Percentiles rank a stretch among this genome's conserved stretches.
Evolutionary conservation across 2,888 invertebrate genomes (phyloP).

Genomic region (Nomada fucata): DNA sequence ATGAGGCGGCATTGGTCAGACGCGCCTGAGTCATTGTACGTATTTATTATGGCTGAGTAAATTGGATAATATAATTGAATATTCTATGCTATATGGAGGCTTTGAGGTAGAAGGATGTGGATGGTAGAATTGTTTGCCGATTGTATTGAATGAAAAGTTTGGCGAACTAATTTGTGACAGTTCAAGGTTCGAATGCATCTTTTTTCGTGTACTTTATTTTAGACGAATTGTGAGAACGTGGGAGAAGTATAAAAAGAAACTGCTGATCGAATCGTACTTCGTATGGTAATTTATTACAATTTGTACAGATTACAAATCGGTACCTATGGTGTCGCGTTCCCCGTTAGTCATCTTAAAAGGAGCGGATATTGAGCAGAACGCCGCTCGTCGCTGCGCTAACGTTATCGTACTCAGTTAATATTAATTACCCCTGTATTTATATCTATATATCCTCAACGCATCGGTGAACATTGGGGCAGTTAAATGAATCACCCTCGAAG

Average conservation of each 20-base stretch:
- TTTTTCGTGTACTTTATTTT: no score
- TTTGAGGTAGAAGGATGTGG: no score
- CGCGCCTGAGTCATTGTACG: no score
- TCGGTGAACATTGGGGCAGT: conserved; percentile 65
- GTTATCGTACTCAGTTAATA: conserved; percentile 62
- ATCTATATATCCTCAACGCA: conserved; percentile 60
- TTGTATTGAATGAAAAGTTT: no score
- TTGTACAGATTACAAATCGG: conserved; percentile 75
- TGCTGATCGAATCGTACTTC: conserved; percentile 45
- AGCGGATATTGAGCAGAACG: conserved; percentile 73
- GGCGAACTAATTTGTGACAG: no score
- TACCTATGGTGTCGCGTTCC: conserved; percentile 68
- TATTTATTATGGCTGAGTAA: no score
- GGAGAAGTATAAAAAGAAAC: not conserved
- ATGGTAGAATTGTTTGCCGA: no score
- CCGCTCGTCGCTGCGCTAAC: conserved; percentile 72
- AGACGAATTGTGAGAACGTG: not conserved
- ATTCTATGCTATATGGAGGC: no score
- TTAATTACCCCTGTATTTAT: conserved; percentile 67
- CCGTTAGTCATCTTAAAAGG: conserved; percentile 71
- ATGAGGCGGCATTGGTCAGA: no score
- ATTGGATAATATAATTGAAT: no score
- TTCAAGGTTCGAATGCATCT: no score
- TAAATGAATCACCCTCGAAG: conserved; percentile 41
- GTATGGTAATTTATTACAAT: conserved; percentile 74